Conservation (phyloP, 1,140 invertebrate species). For the Meteorus sp. region DNA sequence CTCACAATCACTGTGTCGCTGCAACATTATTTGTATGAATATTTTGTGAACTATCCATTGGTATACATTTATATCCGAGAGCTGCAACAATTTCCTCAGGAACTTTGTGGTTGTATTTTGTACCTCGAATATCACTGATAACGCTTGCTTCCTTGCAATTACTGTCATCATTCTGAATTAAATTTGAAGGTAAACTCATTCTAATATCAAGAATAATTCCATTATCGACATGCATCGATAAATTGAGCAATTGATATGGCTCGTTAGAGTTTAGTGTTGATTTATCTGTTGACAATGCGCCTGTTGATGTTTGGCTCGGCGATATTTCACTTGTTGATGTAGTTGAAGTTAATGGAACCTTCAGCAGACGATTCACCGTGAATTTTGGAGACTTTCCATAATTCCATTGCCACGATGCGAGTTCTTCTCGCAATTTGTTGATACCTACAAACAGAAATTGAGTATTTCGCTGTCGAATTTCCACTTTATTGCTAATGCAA, state of each 20-base stretch:
- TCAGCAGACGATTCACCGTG: conserved; percentile 59
- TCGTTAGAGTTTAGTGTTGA: conserved; percentile 13
- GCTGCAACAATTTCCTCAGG: conserved; percentile 47
- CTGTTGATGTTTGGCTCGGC: not conserved
- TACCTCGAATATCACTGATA: conserved; percentile 49
- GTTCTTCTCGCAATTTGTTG: conserved; percentile 60
- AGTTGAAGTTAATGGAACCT: conserved; percentile 30
- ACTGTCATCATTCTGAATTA: conserved; percentile 31
- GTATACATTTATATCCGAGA: conserved; percentile 48
- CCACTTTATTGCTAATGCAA: too few species aligned
- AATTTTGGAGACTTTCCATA: conserved; percentile 89
- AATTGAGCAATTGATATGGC: conserved; percentile 37
- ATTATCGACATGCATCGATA: conserved; percentile 44
- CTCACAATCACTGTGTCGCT: conserved; percentile 39
- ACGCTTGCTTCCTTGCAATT: conserved; percentile 51
- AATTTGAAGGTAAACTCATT: conserved; percentile 46
- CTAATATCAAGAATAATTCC: conserved; percentile 52
- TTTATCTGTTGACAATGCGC: conserved; percentile 2
- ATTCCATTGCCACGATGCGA: conserved; percentile 84
- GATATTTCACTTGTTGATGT: not conserved
- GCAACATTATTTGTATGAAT: conserved; percentile 43
- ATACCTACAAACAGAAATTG: conserved; percentile 63
- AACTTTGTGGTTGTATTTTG: conserved; percentile 45
- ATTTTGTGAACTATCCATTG: conserved; percentile 33
- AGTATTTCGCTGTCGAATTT: too few species aligned